Evolutionary conservation across 2,888 invertebrate species (phyloP).

Genomic region (Synanthedon myopaeformis): DNA sequence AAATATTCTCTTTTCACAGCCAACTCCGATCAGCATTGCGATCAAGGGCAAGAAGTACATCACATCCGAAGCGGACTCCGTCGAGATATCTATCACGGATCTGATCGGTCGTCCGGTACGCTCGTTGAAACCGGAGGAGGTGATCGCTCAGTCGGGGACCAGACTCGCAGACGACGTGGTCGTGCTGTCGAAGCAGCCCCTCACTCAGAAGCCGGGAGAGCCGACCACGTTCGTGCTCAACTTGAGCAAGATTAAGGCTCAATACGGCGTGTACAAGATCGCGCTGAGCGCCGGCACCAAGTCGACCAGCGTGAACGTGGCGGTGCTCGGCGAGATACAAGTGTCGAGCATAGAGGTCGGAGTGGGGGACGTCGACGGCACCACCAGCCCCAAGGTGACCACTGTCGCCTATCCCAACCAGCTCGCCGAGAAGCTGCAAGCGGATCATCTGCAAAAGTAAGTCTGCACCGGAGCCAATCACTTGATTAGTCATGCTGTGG

Average conservation of each 20-base stretch:
- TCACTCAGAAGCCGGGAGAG: constrained; percentile 60
- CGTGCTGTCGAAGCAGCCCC: constrained; percentile 76
- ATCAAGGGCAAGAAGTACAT: constrained; percentile 84
- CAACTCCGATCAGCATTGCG: constrained; percentile 87
- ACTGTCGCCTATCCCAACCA: constrained; percentile 82
- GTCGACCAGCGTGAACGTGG: constrained; percentile 72
- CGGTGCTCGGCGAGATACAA: constrained; percentile 81
- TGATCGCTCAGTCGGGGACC: constrained; percentile 82
- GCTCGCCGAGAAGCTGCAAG: constrained; percentile 76
- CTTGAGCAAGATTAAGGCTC: constrained; percentile 80
- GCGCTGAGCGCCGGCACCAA: constrained; percentile 78
- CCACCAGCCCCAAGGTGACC: constrained; percentile 81
- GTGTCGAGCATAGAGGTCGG: constrained; percentile 87
- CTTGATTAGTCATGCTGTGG: too few species aligned
- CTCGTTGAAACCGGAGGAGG: constrained; percentile 72
- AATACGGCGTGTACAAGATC: constrained; percentile 88
- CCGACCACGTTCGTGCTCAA: constrained; percentile 82
- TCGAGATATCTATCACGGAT: constrained; percentile 80
- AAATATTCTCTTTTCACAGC: constrained; percentile 34
- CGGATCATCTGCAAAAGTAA: constrained; percentile 89
- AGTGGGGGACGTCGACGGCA: constrained; percentile 90
- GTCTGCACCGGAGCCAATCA: constrained; percentile 6
- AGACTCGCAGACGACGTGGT: constrained; percentile 80
- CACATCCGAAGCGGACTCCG: constrained; percentile 77
- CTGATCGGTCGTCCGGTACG: constrained; percentile 79